Evolutionary conservation across 2,113 vertebrate genomes (phyloP), one percentile per base, ranked within the genome.

Genomic region (Rhombomys opimus): DNA sequence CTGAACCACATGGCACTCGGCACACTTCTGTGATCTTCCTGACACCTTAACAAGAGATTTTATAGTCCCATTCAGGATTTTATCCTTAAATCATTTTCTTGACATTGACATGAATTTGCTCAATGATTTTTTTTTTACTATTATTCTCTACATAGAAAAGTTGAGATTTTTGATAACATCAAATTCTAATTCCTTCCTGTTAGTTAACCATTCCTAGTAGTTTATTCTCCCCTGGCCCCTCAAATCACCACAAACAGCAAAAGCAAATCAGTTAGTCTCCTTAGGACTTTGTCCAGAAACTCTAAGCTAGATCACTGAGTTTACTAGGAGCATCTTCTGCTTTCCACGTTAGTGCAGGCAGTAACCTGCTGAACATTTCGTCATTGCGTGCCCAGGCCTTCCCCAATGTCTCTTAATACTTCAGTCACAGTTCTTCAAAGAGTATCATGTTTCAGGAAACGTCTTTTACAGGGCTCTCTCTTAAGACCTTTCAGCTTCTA

Each of bases 401-500:
- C 8, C 52, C 41, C 22, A 3, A 5, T 92, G 93, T 90, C 41
- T 25, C 63, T 84, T 96, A 63, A 70, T 41, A 3, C 20, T 68
- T 95, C 54, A 90, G 72, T 95, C 75, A 93, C 20, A 94, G n/a
- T 46, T 93, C n/a, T 68, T 95, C 84, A 72, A 92, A 95, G 5
- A 57, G 30, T 61, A n/a, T 67, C 18, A 8, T 70, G 3, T 97
- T 96, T 89, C 73, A 84, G 84, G 80, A 65, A 75, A 90, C 65
- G 72, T 17, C 70, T 90, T 84, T 90, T 63, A 82, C 17, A 81
- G n/a, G 54, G 38, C 32, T 85, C 7, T 87, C 54, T 86, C 89
- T 85, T 65, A 95, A 93, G 84, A 70, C 84, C 18, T 90, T 75
- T 32, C 14, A 86, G 30, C n/a, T 86, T 81, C 38, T 27, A 90